Evolutionary conservation across 2,113 vertebrate species (phyloP), one percentile per base, ranked within the genome.

Genomic region (Sylvilagus bachmani): DNA sequence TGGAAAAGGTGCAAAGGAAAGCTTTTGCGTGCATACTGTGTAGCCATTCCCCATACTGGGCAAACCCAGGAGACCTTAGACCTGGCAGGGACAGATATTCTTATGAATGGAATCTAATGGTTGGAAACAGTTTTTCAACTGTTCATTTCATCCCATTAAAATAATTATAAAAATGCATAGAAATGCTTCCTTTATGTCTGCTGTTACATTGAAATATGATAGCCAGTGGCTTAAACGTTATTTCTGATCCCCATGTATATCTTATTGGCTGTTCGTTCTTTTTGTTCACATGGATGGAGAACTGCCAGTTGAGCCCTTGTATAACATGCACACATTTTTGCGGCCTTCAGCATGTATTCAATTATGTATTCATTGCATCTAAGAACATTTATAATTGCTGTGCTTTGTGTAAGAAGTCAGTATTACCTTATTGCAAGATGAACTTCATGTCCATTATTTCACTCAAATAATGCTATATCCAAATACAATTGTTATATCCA

Each of bases 151-250:
- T 90, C 96, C 93, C 83, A 93, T 83, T 95, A 94, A 87, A 94
- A 70, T 62, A 88, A 25, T 97, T 97, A 62, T 88, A 86, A 95
- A 79, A 58, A 82, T 58, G 14, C 62, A 89, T 36, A 97, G 88
- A 96, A 77, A 70, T 80, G 74, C 38, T 86, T 95, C 55, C 95
- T 73, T 94, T 55, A 27, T 83, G n/a, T 92, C 94, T 97, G 77
- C 95, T 97, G 44, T 93, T 95, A 49, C 84, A 78, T 61, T 77
- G 51, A 95, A 69, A 31, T 0, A 0, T 33, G 0, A n/a, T 95
- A 93, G 6, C 36, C 11, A 67, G 90, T 19, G 12, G 38, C 29
- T 94, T 93, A 91, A 89, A 25, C 86, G 89, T 69, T 27, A n/a
- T 55, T 91, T 96, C 64, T 31, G 93, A 94, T 90, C 69, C 55